phyloP scores from a whole-genome alignment of 1,140 invertebrate species.

The Hycleus cichorii region DNA sequence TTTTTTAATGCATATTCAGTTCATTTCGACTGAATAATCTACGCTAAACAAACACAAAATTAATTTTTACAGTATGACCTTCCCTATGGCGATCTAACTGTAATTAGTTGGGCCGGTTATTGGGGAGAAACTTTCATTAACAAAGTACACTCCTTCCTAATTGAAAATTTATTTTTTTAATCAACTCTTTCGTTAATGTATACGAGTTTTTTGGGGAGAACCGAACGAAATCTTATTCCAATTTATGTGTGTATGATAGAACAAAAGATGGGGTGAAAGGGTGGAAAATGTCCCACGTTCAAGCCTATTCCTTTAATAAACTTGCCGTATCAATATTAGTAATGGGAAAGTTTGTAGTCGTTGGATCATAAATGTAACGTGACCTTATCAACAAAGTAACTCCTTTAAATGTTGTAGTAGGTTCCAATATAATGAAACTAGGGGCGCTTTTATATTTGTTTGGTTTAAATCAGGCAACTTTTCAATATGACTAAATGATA shows the following conservation, averaged over 20 bases:
- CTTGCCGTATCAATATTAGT: constrained; percentile 19
- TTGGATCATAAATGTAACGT: constrained; percentile 20
- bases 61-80: constrained; percentile 14
- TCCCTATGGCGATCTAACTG: constrained; percentile 19
- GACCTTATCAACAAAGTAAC: constrained; percentile 19
- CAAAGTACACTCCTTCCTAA: constrained; percentile 24
- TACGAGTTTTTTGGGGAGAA: background rate
- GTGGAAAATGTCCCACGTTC: background rate
- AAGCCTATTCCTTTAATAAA: constrained; percentile 17
- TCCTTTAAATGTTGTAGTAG: background rate
- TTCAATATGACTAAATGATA: too few species aligned
- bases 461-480: too few species aligned
- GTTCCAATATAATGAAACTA: too few species aligned
- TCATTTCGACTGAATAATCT: constrained; percentile 15
- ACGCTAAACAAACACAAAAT: constrained; percentile 19
- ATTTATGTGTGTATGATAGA: background rate
- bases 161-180: constrained; percentile 28
- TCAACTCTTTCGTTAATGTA: constrained; percentile 19
- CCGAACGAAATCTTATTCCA: too few species aligned
- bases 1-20: background rate
- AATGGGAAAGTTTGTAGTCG: constrained; percentile 18
- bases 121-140: constrained; percentile 24
- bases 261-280: background rate
- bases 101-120: constrained; percentile 21
- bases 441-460: too few species aligned